Evolutionary conservation across 2,888 invertebrate species (phyloP).

Genomic region (Folsomia candida): DNA sequence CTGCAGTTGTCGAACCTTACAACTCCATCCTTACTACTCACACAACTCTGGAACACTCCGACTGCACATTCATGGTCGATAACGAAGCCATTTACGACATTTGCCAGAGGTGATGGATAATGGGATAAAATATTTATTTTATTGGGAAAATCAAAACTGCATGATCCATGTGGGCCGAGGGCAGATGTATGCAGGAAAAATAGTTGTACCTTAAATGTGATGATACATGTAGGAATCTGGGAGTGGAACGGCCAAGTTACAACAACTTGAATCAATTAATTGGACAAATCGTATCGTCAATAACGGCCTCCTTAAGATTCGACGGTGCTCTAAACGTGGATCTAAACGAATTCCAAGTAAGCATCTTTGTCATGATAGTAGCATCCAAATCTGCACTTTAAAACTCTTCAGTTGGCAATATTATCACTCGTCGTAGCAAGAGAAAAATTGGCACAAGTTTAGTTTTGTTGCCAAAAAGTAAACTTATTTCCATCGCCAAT

Average conservation of each 20-base stretch:
- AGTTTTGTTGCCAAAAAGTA: too few relatives aligned
- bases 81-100: slow-evolving; percentile 75
- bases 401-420: too few relatives aligned
- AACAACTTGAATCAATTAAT: slow-evolving; percentile 93
- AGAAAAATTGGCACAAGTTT: too few relatives aligned
- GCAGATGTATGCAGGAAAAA: too few relatives aligned
- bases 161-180: too few relatives aligned
- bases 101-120: slow-evolving; percentile 53
- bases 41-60: slow-evolving; percentile 78
- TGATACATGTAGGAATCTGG: slow-evolving; percentile 72
- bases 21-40: slow-evolving; percentile 89
- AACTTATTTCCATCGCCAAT: too few relatives aligned
- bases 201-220: too few relatives aligned
- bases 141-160: too few relatives aligned
- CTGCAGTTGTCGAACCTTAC: slow-evolving; percentile 64
- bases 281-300: slow-evolving; percentile 80
- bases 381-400: too few relatives aligned
- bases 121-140: too few relatives aligned
- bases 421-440: too few relatives aligned
- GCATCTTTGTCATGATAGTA: too few relatives aligned
- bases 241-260: slow-evolving; percentile 93
- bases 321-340: slow-evolving; percentile 85
- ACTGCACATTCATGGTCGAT: slow-evolving; percentile 93
- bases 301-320: slow-evolving; percentile 89
- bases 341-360: neutral